These are phyloP conservation scores for Drepanosiphum platanoidis DNA, from an alignment of 2,888 invertebrate species.

Conservation along the genomic window DNA sequence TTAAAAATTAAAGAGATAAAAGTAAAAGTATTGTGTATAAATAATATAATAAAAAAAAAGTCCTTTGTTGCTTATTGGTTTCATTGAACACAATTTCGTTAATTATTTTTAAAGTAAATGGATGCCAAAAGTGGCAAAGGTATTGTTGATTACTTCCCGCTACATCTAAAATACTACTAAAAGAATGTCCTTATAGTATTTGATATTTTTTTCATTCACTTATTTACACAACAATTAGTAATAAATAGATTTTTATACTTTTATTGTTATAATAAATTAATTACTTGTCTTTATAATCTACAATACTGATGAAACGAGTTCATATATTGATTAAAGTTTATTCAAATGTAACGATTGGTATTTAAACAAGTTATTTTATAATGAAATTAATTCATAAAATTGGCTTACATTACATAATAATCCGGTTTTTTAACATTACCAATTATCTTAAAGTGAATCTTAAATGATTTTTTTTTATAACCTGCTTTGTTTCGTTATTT, in stretches of 20 bases:
- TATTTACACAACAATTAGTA: too few relatives aligned
- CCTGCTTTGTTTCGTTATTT: not conserved
- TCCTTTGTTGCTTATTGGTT: not conserved
- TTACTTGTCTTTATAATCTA: not conserved
- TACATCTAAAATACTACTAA: too few relatives aligned
- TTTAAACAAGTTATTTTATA: not conserved
- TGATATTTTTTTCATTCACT: too few relatives aligned
- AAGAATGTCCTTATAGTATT: too few relatives aligned
- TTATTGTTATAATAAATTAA: not conserved
- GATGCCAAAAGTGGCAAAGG: too few relatives aligned
- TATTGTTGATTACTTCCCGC: too few relatives aligned
- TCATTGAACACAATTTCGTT: not conserved
- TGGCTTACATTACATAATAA: constrained; percentile 9
- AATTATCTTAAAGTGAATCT: constrained; percentile 16
- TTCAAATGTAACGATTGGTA: not conserved
- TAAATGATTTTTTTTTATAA: not conserved
- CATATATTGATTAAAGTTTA: not conserved
- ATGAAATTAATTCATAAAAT: not conserved
- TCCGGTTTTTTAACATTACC: constrained; percentile 43
- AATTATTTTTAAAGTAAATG: not conserved
- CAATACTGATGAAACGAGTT: not conserved
- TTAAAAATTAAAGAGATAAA: constrained; percentile 22
- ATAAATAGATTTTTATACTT: too few relatives aligned
- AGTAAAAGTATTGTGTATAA: constrained; percentile 1
- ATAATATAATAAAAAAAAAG: not conserved